A percentile compares a stretch with the other conserved stretches of the same genome.
Conservation (phyloP, 2,113 vertebrate genomes). For the Lonchura striata region DNA sequence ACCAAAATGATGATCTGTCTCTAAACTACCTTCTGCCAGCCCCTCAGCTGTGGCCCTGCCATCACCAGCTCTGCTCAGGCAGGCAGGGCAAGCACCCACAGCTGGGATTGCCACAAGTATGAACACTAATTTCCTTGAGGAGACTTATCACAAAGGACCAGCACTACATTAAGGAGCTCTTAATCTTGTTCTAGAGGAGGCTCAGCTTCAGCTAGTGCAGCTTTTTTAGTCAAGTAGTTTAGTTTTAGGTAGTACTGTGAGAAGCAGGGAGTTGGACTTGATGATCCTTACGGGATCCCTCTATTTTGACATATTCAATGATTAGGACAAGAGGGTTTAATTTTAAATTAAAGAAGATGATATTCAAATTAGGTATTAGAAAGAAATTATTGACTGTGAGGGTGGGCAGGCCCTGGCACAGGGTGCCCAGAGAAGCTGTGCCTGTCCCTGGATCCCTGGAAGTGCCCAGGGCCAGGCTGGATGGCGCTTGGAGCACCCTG, state of each 20-base stretch:
- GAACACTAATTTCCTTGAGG: background rate
- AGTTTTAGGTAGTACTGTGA: background rate
- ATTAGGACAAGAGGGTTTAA: background rate
- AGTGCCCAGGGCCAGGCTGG: background rate
- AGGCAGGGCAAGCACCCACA: background rate
- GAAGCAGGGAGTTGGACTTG: background rate
- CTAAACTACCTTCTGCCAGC: background rate
- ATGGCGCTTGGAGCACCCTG: accelerated
- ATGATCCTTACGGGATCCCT: background rate
- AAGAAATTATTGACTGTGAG: background rate
- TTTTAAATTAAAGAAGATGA: background rate
- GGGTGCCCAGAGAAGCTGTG: accelerated
- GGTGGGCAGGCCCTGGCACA: accelerated
- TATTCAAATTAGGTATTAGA: background rate
- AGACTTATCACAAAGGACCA: background rate
- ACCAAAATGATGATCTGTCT: background rate
- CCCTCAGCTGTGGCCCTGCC: accelerated
- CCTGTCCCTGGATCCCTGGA: background rate
- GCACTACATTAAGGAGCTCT: background rate
- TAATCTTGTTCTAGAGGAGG: accelerated
- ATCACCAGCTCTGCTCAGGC: accelerated
- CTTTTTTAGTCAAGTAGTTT: background rate
- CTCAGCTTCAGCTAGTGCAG: background rate
- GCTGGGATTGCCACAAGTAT: accelerated
- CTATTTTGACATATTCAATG: background rate